Evolutionary conservation across 2,797 vertebrate genomes (phyloP).

Genomic region (Potorous gilbertii): DNA sequence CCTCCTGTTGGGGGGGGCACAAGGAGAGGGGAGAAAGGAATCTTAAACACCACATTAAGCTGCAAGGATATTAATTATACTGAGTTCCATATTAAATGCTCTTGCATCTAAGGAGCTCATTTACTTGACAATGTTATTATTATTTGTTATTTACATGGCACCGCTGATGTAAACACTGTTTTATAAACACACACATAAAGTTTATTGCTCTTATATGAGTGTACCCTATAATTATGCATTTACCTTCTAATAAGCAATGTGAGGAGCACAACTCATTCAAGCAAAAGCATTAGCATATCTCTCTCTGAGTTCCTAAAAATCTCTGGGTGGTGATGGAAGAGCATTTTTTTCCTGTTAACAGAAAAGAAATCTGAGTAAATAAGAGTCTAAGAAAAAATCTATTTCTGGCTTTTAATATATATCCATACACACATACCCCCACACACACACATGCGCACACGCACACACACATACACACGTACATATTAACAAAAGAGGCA

Average conservation of each 20-base stretch:
- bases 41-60: conserved; percentile 78
- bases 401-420: conserved; percentile 61
- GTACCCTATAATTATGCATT: conserved; percentile 61
- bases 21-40: conserved; percentile 71
- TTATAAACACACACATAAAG: conserved; percentile 70
- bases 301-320: conserved; percentile 60
- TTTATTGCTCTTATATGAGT: conserved; percentile 58
- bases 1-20: conserved; percentile 59
- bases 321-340: conserved; percentile 45
- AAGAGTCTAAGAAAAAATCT: conserved; percentile 60
- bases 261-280: conserved; percentile 50
- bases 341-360: conserved; percentile 29
- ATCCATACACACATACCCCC: not conserved
- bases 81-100: conserved; percentile 79
- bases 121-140: conserved; percentile 80
- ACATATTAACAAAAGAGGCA: conserved; percentile 68
- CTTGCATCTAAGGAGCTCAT: conserved; percentile 80
- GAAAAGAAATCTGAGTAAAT: conserved; percentile 62
- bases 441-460: too few species aligned
- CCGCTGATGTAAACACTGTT: conserved; percentile 62
- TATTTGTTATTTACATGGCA: conserved; percentile 66
- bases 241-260: conserved; percentile 58
- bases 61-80: conserved; percentile 83
- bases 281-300: conserved; percentile 30
- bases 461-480: not conserved